These are phyloP conservation scores for Opisthocomus hoazin DNA, from an alignment of 2,113 vertebrate genomes.

Conservation along the genomic window DNA sequence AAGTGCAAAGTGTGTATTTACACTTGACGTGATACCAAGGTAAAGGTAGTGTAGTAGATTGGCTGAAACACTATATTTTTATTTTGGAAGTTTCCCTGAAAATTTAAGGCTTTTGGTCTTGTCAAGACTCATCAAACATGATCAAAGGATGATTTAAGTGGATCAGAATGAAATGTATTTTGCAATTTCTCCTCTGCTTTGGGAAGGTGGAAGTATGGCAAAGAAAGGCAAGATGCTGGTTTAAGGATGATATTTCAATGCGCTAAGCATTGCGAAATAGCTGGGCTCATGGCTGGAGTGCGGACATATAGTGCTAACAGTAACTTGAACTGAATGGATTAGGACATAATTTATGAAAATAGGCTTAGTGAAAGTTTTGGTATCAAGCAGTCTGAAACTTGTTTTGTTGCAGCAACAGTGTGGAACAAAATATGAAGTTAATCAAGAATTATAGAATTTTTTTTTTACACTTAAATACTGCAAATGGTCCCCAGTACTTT, in stretches of 20 bases:
- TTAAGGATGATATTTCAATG: not conserved
- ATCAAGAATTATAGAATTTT: not conserved
- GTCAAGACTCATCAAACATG: not conserved
- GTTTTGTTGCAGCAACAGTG: not conserved
- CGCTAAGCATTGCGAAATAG: not conserved
- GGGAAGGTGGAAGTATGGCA: not conserved
- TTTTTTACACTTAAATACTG: not conserved
- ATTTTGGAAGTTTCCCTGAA: not conserved
- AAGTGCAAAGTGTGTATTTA: not conserved
- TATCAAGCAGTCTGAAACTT: not conserved
- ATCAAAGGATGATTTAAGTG: not conserved
- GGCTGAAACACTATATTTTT: not conserved
- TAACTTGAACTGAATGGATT: not conserved
- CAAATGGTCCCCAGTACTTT: not conserved
- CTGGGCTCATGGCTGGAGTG: not conserved
- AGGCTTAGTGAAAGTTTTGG: not conserved
- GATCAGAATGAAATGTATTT: not conserved
- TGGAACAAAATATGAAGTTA: not conserved
- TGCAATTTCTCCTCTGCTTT: not conserved
- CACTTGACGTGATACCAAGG: not conserved
- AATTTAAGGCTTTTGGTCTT: not conserved
- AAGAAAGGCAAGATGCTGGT: not conserved
- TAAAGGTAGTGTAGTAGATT: not conserved
- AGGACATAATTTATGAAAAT: not conserved
- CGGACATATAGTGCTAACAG: not conserved